Base-by-base conservation (phyloP, 2,113 vertebrate species). In the Nothocercus julius region DNA sequence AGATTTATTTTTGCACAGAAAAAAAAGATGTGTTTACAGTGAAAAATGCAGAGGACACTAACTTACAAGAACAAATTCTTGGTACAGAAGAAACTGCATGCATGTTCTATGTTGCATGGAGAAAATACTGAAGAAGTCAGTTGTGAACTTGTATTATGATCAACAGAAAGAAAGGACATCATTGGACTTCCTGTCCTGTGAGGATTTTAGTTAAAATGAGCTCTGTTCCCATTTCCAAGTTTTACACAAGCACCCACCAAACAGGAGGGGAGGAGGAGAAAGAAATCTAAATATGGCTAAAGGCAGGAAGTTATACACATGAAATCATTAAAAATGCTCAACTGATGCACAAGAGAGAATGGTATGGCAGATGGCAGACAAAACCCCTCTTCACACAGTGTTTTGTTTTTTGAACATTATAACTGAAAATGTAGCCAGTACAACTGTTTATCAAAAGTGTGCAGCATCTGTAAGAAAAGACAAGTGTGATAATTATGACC, bases 391-490 rank as follows among this genome's bases (percentile, higher is more conserved):
- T 93, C 58, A 64, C 38, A 82, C 4, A 75, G 7, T 61, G 34
- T 86, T 90, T 85, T 90, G 53, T 1, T 75, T 92, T 92, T 84
- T 78, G 30, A 78, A 95, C 5, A 12, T 63, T 87, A 84, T 95
- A 85, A 18, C 45, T 92, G 53, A 63, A 80, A 96, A 94, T 34
- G 67, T 90, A 82, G 51, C 36, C 80, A 94, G 66, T 72, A 73
- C 34, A 96, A 97, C 77, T 74, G 49, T 90, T 85, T 95, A 86
- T 74, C 62, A 95, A 83, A 93, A 97, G 95, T 77, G 63, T 38
- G 49, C 13, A 47, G 32, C 88, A 82, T 83, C 90, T 97, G 51
- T 82, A 87, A 68, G n/a, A 90, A 67, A 86, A 89, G 49, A 80
- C 22, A 63, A 82, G 42, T 80, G 36, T 62, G 45, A 77, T 59